Evolutionary conservation across 2,113 vertebrate genomes (phyloP).

Genomic region (Carassius auratus): DNA sequence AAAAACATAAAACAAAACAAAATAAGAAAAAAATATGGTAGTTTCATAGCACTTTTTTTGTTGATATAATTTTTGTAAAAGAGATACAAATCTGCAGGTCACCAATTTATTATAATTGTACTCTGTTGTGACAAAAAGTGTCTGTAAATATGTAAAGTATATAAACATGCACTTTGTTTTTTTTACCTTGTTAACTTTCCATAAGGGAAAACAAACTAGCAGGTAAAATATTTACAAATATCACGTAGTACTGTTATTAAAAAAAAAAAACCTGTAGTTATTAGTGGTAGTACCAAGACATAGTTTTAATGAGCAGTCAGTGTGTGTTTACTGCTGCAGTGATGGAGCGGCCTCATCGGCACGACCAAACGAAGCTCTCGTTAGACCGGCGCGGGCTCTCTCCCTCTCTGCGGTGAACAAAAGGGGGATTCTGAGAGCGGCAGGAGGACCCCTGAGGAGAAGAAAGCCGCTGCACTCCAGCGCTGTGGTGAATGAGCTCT

Average conservation of each 20-base stretch:
- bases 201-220: neutral
- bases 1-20: no score
- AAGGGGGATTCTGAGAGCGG: constrained; percentile 72
- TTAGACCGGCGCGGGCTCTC: neutral
- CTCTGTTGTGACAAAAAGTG: neutral
- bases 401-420: constrained; percentile 66
- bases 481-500: constrained; percentile 73
- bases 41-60: no score
- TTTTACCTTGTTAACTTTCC: neutral
- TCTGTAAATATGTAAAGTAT: neutral
- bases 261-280: no score
- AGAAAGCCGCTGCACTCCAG: constrained; percentile 75
- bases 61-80: no score
- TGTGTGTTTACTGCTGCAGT: neutral
- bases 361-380: neutral
- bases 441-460: constrained; percentile 75
- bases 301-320: neutral
- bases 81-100: no score
- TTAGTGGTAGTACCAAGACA: neutral
- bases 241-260: neutral
- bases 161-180: neutral
- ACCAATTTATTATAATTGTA: neutral
- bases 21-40: no score
- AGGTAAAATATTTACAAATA: neutral
- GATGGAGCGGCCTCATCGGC: neutral